These are phyloP conservation scores for Lucifuga dentata DNA, from an alignment of 2,113 vertebrate genomes.

Conservation along the genomic window DNA sequence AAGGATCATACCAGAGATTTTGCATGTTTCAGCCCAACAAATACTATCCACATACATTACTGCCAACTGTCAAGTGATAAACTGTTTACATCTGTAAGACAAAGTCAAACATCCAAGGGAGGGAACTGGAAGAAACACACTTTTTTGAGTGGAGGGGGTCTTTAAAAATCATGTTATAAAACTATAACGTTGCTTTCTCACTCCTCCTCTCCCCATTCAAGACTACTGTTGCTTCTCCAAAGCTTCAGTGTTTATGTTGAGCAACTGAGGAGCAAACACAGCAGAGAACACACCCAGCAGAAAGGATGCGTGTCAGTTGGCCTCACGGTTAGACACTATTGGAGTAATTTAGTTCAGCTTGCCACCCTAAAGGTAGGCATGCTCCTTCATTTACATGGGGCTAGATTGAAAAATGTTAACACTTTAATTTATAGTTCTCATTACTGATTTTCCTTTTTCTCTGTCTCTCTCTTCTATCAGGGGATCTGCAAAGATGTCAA, in stretches of 20 bases:
- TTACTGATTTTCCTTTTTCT: background rate
- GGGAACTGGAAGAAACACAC: too few relatives aligned
- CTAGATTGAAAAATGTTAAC: too few relatives aligned
- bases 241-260: slow-evolving; percentile 86
- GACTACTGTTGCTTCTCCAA: slow-evolving; percentile 92
- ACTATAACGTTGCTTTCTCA: background rate
- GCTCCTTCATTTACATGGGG: background rate
- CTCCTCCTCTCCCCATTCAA: slow-evolving; percentile 54
- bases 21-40: too few relatives aligned
- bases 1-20: too few relatives aligned
- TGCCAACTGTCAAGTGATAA: too few relatives aligned
- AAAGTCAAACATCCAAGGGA: too few relatives aligned
- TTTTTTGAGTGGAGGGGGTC: too few relatives aligned
- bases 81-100: too few relatives aligned
- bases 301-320: slow-evolving; percentile 86
- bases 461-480: slow-evolving; percentile 39
- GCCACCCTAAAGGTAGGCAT: slow-evolving; percentile 60
- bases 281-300: slow-evolving; percentile 15
- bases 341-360: slow-evolving; percentile 86
- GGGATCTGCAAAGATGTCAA: slow-evolving; percentile 15
- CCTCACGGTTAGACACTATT: slow-evolving; percentile 87
- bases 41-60: too few relatives aligned
- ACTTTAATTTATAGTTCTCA: too few relatives aligned
- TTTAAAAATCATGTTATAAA: too few relatives aligned
- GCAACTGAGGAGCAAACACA: slow-evolving; percentile 57